Conservation (phyloP, 1,140 invertebrate genomes). For the Microplitis demolitor region DNA sequence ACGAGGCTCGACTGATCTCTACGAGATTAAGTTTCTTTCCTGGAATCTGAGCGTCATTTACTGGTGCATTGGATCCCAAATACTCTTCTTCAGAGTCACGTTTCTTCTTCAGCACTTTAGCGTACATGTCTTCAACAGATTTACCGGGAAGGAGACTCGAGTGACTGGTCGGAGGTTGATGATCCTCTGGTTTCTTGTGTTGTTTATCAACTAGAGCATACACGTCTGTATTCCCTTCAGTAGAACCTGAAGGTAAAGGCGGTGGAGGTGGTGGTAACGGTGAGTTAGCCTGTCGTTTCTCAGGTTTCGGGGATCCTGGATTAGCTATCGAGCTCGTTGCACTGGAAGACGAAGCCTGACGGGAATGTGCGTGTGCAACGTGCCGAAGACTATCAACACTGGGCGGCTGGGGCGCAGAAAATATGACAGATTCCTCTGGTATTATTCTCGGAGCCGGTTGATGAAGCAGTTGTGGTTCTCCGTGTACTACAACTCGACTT, state of each 20-base stretch:
- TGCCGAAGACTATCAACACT: constrained; percentile 67
- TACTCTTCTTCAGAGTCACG: constrained; percentile 44
- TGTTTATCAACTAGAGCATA: constrained; percentile 54
- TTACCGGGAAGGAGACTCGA: constrained; percentile 53
- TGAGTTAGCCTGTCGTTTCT: constrained; percentile 85
- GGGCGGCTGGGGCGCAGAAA: constrained; percentile 62
- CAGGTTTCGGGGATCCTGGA: constrained; percentile 79
- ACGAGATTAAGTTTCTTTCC: constrained; percentile 49
- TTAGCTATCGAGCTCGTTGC: constrained; percentile 74
- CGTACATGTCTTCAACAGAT: constrained; percentile 85
- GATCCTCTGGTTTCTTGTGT: constrained; percentile 50
- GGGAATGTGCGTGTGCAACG: constrained; percentile 70
- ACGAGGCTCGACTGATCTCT: constrained; percentile 52
- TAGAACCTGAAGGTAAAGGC: constrained; percentile 72
- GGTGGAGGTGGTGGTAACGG: constrained; percentile 43
- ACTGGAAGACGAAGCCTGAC: constrained; percentile 80
- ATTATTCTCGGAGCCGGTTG: constrained; percentile 34
- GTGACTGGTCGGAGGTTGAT: constrained; percentile 32
- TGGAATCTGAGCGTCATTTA: constrained; percentile 37
- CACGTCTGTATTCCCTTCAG: constrained; percentile 44
- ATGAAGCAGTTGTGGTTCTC: constrained; percentile 54
- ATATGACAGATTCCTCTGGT: constrained; percentile 40
- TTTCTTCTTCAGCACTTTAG: constrained; percentile 79
- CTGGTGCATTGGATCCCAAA: neutral
- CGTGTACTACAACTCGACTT: constrained; percentile 53